A percentile compares a stretch with the other conserved stretches of the same genome.
Evolutionary conservation across 2,113 vertebrate species (phyloP).

Genomic region (Chrysochloris asiatica): DNA sequence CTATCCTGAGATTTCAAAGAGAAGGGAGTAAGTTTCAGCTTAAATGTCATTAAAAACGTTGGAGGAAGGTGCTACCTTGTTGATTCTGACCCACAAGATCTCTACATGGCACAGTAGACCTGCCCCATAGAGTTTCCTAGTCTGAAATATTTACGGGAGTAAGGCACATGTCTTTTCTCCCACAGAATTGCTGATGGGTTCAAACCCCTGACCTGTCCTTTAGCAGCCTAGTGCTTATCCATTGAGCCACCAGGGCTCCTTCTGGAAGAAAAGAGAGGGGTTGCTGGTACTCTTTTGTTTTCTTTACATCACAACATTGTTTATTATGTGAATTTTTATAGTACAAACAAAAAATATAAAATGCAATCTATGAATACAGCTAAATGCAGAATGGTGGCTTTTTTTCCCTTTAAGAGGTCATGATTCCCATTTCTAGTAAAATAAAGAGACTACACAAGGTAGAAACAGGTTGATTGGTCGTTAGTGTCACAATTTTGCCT

Average conservation of each 20-base stretch:
- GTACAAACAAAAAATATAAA: too few species aligned
- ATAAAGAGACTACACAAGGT: too few species aligned
- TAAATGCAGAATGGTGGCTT: too few species aligned
- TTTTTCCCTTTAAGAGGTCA: too few species aligned
- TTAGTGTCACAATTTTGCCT: too few species aligned
- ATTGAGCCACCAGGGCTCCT: not conserved
- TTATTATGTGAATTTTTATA: too few species aligned
- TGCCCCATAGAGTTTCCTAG: too few species aligned
- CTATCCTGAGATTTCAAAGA: not conserved
- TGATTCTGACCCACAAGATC: not conserved
- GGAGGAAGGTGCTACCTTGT: not conserved
- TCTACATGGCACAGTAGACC: not conserved
- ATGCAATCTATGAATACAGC: too few species aligned
- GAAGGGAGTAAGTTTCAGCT: not conserved
- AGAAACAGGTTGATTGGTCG: too few species aligned
- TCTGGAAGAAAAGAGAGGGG: not conserved
- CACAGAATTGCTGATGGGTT: not conserved
- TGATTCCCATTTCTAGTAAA: too few species aligned
- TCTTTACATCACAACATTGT: too few species aligned
- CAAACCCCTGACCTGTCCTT: not conserved
- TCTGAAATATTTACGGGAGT: not conserved
- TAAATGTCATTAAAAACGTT: not conserved
- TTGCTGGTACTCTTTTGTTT: not conserved
- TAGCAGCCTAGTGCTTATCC: not conserved
- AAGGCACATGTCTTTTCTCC: not conserved